Percentiles rank a stretch among this genome's conserved stretches.
Conservation (phyloP, 1,140 invertebrate genomes). For the Ostrea edulis region DNA sequence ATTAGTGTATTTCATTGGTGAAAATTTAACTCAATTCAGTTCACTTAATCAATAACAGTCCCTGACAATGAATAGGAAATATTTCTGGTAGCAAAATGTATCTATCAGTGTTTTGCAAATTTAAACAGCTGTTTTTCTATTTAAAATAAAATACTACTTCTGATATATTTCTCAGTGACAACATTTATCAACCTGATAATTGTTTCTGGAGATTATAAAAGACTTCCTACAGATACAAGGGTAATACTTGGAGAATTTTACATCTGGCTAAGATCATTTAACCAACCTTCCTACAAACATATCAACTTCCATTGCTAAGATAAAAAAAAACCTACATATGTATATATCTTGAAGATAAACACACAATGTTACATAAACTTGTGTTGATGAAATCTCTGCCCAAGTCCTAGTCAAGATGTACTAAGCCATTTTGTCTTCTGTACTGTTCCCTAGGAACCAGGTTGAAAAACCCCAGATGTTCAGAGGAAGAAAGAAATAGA, state of each 20-base stretch:
- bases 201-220: slow-evolving; percentile 21
- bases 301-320: slow-evolving; percentile 2
- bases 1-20: neutral
- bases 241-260: neutral
- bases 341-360: neutral
- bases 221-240: neutral
- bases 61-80: slow-evolving; percentile 13
- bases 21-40: neutral
- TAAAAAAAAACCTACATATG: neutral
- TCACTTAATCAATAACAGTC: neutral
- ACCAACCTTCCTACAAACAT: neutral
- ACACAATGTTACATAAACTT: slow-evolving; percentile 17
- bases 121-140: slow-evolving; percentile 2
- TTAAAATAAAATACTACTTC: neutral
- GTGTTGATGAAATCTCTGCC: neutral
- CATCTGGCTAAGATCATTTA: neutral
- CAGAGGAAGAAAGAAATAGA: slow-evolving; percentile 2
- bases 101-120: neutral
- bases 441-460: neutral
- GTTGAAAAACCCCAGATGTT: slow-evolving; percentile 24
- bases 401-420: slow-evolving; percentile 30
- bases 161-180: slow-evolving; percentile 4
- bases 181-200: slow-evolving; percentile 26
- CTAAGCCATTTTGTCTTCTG: slow-evolving; percentile 2
- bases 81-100: neutral